Evolutionary conservation across 2,797 vertebrate species (phyloP), one percentile per base, ranked within the genome.

Genomic region (Gymnothorax reevesii): DNA sequence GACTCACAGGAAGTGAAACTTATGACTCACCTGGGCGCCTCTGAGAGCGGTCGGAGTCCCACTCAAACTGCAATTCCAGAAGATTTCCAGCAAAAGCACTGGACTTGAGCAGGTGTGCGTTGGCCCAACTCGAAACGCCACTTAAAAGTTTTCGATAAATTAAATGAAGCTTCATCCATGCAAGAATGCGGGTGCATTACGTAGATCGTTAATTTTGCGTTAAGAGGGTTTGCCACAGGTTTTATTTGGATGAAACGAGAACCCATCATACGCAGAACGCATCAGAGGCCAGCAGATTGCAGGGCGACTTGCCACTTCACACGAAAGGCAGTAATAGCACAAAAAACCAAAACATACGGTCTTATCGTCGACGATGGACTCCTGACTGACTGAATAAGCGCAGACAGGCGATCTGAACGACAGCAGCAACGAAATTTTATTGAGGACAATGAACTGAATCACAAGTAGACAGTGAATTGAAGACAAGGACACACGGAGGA

Each of bases 361-460:
- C 62, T 66, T 66, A 20, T 5, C 7, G n/a, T 22, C 15, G 20
- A 22, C 59, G 10, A 3, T 13, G 13, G 20, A 62, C 20, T 13
- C 13, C 20, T 64, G 22, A 1, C 62, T 64, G 20, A 62, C 33
- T 17, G 60, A 66, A 66, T 66, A n/a, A 66, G 20, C 62, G 17
- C n/a, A 66, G n/a, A 12, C 2, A 66, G 62, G 62, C 7, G 62
- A 69, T 15, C 7, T 20, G 57, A 55, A 84, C 49, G 71, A 83
- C 49, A 88, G 88, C 89, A 91, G 88, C 89, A 91, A 89, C 90
- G 93, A 93, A 92, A 94, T 94, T 95, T 94, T 89, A 93, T 93
- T 94, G 86, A 90, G 62, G 88, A 92, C 92, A 94, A 87, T 82
- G 84, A 90, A 91, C 91, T 89, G 73, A 62, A 33, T 89, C 86